These are phyloP conservation scores for Glyptemys insculpta DNA, from an alignment of 2,797 vertebrate species.

Conservation along the genomic window DNA sequence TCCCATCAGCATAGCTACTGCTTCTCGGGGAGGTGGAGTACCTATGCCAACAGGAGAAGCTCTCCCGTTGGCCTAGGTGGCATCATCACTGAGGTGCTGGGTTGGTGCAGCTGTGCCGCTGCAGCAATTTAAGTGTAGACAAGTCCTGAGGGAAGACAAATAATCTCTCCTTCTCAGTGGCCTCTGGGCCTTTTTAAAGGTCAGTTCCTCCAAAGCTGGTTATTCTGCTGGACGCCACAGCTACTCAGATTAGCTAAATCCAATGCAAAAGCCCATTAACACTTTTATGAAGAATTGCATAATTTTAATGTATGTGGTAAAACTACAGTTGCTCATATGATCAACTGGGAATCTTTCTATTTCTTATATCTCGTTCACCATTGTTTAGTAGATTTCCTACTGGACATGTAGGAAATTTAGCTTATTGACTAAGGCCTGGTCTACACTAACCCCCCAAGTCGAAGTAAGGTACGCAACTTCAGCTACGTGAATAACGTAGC, in stretches of 20 bases:
- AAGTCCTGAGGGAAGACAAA: background rate
- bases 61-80: background rate
- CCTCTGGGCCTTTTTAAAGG: background rate
- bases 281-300: background rate
- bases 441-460: no score
- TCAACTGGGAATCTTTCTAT: background rate
- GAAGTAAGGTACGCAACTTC: no score
- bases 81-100: background rate
- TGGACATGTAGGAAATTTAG: background rate
- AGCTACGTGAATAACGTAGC: no score
- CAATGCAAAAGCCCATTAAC: background rate
- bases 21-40: no score
- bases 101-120: background rate
- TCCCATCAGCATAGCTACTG: background rate
- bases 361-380: background rate
- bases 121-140: background rate
- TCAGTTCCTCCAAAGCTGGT: background rate
- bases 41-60: background rate
- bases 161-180: background rate
- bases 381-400: background rate
- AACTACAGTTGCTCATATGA: background rate
- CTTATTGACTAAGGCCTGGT: no score
- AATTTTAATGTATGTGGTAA: background rate
- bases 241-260: conserved; percentile 3
- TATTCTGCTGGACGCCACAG: background rate